Conservation (phyloP, 1,140 invertebrate genomes). For the silkworm (Bombyx mori) region ASM3026992v2 NC_085130.1:13169001-13169500, state of each 20-base stretch:
- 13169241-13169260: constrained; percentile 13
- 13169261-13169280: constrained; percentile 15
- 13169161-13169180: constrained; percentile 24
- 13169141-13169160: constrained; percentile 25
- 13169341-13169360: constrained; percentile 7
- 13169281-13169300: constrained; percentile 20
- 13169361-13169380: constrained; percentile 1
- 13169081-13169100: too few species aligned
- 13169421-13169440: neutral
- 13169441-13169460: neutral
- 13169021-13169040: too few species aligned
- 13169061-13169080: too few species aligned
- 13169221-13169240: constrained; percentile 8
- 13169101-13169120: too few species aligned
- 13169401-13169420: constrained; percentile 6
- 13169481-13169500: neutral
- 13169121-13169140: constrained; percentile 9
- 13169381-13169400: neutral
- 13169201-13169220: constrained; percentile 12
- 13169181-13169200: constrained; percentile 18
- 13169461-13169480: neutral
- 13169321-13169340: constrained; percentile 13
- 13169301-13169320: constrained; percentile 8
- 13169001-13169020: too few species aligned
- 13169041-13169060: too few species aligned